Conservation (phyloP, 2,888 invertebrate species). For the Cheilosia scutellata region DNA sequence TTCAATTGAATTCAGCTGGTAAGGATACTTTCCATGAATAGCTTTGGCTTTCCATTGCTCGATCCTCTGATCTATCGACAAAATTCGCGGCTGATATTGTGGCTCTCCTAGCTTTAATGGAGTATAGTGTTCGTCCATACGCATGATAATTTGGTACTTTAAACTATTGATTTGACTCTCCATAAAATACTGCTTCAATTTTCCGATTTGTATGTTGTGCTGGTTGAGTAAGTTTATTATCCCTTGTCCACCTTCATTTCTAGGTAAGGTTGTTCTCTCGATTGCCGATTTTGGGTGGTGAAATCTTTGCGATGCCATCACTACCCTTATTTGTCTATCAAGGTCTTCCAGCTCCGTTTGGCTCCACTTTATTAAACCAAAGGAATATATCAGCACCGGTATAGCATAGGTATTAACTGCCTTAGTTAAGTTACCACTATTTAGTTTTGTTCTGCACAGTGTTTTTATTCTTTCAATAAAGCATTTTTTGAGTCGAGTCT, state of each 20-base stretch:
- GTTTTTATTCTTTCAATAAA: no score
- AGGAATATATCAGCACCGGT: no score
- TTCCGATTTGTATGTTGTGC: constrained; percentile 3
- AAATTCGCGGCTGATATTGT: no score
- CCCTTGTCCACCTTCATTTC: background rate
- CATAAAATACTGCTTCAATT: constrained; percentile 9
- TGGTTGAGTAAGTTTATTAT: background rate
- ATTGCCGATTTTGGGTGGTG: background rate
- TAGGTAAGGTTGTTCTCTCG: no score
- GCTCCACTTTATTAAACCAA: no score
- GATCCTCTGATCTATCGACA: no score
- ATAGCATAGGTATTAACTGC: no score
- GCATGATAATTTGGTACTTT: background rate
- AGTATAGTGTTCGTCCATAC: constrained; percentile 1
- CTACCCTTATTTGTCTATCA: no score
- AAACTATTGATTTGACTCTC: background rate
- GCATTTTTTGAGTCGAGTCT: no score
- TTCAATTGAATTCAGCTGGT: constrained; percentile 11
- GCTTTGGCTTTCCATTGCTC: background rate
- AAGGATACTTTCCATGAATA: constrained; percentile 12
- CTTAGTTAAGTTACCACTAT: no score
- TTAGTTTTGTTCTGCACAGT: no score
- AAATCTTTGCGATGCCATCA: background rate
- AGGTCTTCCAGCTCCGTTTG: no score
- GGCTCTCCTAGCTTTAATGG: background rate